A percentile compares a stretch with the other conserved stretches of the same genome.
Evolutionary conservation across 2,888 invertebrate genomes (phyloP).

Genomic region (Rhingia campestris): DNA sequence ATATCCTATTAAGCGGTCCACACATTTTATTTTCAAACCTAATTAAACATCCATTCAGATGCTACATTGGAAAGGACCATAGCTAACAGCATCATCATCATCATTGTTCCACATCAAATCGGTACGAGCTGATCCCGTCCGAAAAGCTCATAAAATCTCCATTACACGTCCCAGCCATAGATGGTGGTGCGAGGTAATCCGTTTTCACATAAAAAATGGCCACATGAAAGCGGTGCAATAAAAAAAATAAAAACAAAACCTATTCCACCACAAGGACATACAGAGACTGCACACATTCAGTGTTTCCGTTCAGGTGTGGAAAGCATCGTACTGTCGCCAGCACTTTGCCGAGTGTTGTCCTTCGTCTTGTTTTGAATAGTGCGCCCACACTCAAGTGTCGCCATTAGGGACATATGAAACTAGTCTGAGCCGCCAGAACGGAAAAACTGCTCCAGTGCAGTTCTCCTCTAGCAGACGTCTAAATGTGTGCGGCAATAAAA

Average conservation of each 20-base stretch:
- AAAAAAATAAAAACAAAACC: conserved; percentile 35
- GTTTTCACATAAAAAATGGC: conserved; percentile 45
- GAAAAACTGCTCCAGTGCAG: conserved; percentile 46
- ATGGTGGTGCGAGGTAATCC: conserved; percentile 35
- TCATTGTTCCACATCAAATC: conserved; percentile 38
- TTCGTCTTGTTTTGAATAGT: conserved; percentile 34
- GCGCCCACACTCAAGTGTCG: conserved; percentile 33
- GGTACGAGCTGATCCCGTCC: conserved; percentile 29
- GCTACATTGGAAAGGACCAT: conserved; percentile 9
- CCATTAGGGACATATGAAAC: conserved; percentile 59
- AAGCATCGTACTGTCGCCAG: conserved; percentile 31
- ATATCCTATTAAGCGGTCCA: conserved; percentile 31
- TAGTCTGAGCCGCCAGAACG: conserved; percentile 35
- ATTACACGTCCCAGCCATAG: conserved; percentile 19
- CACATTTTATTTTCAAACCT: conserved; percentile 61
- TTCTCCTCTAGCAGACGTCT: conserved; percentile 51
- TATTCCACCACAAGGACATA: conserved; percentile 42
- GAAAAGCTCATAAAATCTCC: conserved; percentile 56
- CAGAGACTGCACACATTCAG: not conserved
- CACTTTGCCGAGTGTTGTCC: conserved; percentile 28
- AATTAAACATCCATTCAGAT: conserved; percentile 55
- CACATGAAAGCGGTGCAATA: conserved; percentile 48
- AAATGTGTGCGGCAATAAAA: conserved; percentile 66
- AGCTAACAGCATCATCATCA: conserved; percentile 48
- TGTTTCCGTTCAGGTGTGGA: conserved; percentile 18